Evolutionary conservation across 2,113 vertebrate genomes (phyloP).

Genomic region (Athene cunicularia): DNA sequence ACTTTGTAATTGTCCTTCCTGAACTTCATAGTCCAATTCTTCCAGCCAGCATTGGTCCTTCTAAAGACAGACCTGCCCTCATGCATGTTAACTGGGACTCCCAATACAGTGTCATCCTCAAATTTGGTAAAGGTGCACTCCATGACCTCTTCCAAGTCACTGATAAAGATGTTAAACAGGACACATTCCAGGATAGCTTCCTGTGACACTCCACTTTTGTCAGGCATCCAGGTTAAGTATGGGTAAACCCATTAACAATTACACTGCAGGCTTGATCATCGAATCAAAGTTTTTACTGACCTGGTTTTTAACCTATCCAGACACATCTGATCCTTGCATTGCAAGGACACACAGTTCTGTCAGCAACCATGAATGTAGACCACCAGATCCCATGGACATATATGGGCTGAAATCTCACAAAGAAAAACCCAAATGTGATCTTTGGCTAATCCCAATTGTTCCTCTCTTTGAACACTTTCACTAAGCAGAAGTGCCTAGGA

Average conservation of each 20-base stretch:
- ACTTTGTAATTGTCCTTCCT: background rate
- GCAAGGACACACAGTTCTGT: background rate
- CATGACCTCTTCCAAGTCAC: background rate
- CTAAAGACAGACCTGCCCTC: background rate
- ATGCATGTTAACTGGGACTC: background rate
- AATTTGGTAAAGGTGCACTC: background rate
- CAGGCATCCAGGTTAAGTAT: background rate
- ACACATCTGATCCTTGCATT: background rate
- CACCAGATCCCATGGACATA: background rate
- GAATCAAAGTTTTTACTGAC: background rate
- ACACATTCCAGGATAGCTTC: background rate
- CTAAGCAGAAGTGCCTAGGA: background rate
- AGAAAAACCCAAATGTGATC: background rate
- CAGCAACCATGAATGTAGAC: background rate
- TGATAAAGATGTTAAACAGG: background rate
- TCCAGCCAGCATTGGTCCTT: background rate
- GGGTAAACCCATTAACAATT: background rate
- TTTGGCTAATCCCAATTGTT: background rate
- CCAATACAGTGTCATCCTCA: background rate
- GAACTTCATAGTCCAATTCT: background rate
- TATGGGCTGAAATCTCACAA: background rate
- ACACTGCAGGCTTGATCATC: background rate
- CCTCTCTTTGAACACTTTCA: background rate
- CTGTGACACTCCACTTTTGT: background rate
- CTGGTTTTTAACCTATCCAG: background rate